Evolutionary conservation across 2,797 vertebrate genomes (phyloP), one percentile per base, ranked within the genome.

Genomic region (Periophthalmus magnuspinnatus): DNA sequence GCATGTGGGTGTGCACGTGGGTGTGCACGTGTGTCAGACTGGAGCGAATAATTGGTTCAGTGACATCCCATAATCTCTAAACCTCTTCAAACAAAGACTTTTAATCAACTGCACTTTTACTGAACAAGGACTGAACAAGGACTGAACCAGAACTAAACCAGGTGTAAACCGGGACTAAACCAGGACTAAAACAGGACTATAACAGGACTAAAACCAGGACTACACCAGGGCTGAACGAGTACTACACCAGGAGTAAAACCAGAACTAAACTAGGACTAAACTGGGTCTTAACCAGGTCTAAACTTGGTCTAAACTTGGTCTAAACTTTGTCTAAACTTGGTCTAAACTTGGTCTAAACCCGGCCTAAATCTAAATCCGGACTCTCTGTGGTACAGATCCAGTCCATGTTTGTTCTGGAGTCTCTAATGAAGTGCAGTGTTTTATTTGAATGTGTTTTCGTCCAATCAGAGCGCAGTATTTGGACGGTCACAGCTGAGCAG

Each of bases 1-100:
- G 58, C 11, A 7, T 19, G 33, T 32, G 32, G 10, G 33, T 36
- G 22, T 58, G 24, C 28, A 14, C 16, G 32, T 61, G 59, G 21
- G 19, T 14, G 8, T 21, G 33, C 8, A 17, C 36, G 21, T 41
- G 59, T 62, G 59, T 38, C 24, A 34, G 33, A 6, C 17, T 19
- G 2, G 34, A 32, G 56, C 7, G 13, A 9, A 41, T 45, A 62
- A 62, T 62, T 62, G 60, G 60, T 45, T 62, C 60, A 41, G 60
- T 62, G 33, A 62, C 36, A 41, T 41, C 60, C 60, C 36, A 41
- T 62, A 62, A 62, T 62, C 60, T 62, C 36, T 62, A n/a, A 62
- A 14, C 14, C 65, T 55, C 28, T 32, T 62, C 60, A 41, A 62
- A 62, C 60, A 60, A 34, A 60, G 56, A 32, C 28, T 19, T 32